phyloP scores from a whole-genome alignment of 92 coral and sea anemone genomes.

The Diadumene lineata region DNA sequence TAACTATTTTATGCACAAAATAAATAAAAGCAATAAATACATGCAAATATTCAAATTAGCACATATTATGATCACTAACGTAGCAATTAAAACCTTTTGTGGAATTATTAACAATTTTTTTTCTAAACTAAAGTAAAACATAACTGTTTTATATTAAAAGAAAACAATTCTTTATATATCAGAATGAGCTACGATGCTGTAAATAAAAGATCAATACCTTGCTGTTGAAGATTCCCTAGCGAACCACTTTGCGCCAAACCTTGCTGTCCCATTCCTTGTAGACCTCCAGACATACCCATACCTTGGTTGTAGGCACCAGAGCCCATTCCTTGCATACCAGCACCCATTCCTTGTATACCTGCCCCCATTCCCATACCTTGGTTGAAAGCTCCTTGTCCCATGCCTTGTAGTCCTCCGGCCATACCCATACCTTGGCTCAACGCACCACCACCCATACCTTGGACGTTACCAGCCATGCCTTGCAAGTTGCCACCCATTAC shows the following conservation, averaged over 20 bases:
- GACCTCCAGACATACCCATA: constrained; percentile 24
- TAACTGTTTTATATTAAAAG: no score
- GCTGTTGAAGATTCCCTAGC: constrained; percentile 7
- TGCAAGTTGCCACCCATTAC: constrained; percentile 8
- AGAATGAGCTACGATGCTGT: no score
- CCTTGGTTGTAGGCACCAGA: constrained; percentile 47
- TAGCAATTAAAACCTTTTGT: no score
- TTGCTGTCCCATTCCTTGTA: constrained; percentile 25
- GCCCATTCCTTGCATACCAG: constrained; percentile 52
- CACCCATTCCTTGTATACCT: constrained; percentile 46
- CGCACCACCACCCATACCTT: constrained; percentile 53
- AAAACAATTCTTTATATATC: no score
- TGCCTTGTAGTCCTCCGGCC: constrained; percentile 24
- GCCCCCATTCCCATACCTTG: constrained; percentile 12
- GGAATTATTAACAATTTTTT: no score
- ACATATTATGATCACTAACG: no score
- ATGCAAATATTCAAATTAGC: no score
- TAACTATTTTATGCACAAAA: no score
- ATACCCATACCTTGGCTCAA: constrained; percentile 35
- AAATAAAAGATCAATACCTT: no score
- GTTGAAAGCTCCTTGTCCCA: constrained; percentile 15
- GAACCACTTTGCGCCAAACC: constrained; percentile 5
- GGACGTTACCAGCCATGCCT: constrained; percentile 63
- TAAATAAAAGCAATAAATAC: no score
- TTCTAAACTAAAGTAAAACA: no score